Conservation (phyloP, 2,888 invertebrate genomes). For the Dorcus hopei region DNA sequence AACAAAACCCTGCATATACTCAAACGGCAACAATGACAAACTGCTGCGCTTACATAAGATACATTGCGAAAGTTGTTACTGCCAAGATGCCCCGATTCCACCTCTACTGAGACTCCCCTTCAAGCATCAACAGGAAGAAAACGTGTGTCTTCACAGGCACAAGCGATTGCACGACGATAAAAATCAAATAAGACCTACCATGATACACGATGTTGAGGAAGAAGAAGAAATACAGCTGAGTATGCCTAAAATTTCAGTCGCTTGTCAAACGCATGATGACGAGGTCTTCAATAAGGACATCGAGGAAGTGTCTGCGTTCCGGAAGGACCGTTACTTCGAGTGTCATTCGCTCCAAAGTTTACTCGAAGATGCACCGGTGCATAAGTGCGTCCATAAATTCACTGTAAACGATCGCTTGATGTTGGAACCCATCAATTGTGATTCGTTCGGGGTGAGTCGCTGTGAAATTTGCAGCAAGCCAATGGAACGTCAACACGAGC, state of each 20-base stretch:
- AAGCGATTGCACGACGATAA: too few relatives aligned
- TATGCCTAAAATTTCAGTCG: neutral
- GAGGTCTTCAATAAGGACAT: conserved; percentile 1
- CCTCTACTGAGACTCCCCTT: neutral
- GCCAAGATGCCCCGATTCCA: conserved; percentile 1
- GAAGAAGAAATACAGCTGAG: neutral
- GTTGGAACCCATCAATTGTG: conserved; percentile 53
- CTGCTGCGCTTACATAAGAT: too few relatives aligned
- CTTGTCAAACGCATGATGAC: neutral
- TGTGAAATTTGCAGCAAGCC: conserved; percentile 55
- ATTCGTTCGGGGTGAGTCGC: conserved; percentile 50
- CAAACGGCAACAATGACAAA: neutral
- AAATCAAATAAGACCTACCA: too few relatives aligned
- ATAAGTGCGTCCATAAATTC: conserved; percentile 56
- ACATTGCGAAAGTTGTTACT: conserved; percentile 11
- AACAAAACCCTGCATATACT: neutral
- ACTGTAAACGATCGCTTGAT: conserved; percentile 58
- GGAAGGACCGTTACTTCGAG: conserved; percentile 59
- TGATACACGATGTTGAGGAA: too few relatives aligned
- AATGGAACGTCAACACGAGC: conserved; percentile 26
- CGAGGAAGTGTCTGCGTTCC: conserved; percentile 48
- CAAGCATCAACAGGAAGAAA: neutral
- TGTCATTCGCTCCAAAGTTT: conserved; percentile 53
- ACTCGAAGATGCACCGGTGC: conserved; percentile 43
- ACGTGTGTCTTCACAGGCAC: too few relatives aligned